A percentile compares a stretch with the other conserved stretches of the same genome.
Conservation (phyloP, 53 echinoderm and acorn worm genomes). For the Echinometra lucunter region DNA sequence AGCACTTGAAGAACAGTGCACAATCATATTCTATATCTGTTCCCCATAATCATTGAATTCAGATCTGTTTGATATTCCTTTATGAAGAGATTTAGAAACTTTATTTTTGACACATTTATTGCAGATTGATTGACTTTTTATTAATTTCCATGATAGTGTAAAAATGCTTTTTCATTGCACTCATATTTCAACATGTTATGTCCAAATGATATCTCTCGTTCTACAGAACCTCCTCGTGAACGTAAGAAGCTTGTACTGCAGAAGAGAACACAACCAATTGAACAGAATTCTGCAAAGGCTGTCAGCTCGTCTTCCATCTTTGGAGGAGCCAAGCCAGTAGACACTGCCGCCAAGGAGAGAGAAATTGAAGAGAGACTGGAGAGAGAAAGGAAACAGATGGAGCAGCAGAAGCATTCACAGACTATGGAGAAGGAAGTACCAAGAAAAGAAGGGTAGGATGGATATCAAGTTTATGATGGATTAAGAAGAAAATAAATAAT, state of each 20-base stretch:
- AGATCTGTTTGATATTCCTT: too few relatives aligned
- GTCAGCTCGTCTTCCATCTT: conserved; percentile 79
- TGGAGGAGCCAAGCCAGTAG: conserved; percentile 96
- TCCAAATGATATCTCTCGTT: not conserved
- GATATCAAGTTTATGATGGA: not conserved
- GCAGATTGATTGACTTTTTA: not conserved
- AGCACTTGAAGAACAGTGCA: too few relatives aligned
- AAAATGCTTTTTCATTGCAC: not conserved
- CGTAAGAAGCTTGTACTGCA: conserved; percentile 88
- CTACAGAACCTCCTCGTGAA: conserved; percentile 78
- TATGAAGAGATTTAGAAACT: too few relatives aligned
- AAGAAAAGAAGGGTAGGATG: conserved; percentile 82
- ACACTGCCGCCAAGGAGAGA: conserved; percentile 90
- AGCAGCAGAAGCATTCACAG: conserved; percentile 67
- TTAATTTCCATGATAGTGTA: not conserved
- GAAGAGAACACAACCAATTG: conserved; percentile 79
- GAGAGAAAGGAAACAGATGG: conserved; percentile 76
- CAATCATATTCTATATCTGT: too few relatives aligned
- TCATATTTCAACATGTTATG: not conserved
- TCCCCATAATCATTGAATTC: too few relatives aligned
- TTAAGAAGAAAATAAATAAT: too few relatives aligned
- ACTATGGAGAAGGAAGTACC: conserved; percentile 73
- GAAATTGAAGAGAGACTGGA: conserved; percentile 89
- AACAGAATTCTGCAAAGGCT: conserved; percentile 42
- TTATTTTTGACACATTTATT: too few relatives aligned